Evolutionary conservation across 2,888 invertebrate genomes (phyloP).

Genomic region (Rhamnusium bicolor): DNA sequence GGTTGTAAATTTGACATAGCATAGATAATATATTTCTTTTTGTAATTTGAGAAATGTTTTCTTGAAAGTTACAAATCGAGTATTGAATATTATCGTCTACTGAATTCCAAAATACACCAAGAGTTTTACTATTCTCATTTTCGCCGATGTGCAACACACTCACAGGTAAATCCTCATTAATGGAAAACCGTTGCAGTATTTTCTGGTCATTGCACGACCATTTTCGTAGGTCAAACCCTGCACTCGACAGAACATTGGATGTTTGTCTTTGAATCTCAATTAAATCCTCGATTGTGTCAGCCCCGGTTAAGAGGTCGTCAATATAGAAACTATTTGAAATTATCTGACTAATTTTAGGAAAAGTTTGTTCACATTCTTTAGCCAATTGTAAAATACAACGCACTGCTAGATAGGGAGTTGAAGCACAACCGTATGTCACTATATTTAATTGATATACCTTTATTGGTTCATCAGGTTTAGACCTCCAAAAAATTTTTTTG

Average conservation of each 20-base stretch:
- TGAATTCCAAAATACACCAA: constrained; percentile 19
- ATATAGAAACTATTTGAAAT: constrained; percentile 47
- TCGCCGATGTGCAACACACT: constrained; percentile 39
- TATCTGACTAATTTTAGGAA: constrained; percentile 28
- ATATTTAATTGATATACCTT: constrained; percentile 35
- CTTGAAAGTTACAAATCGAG: neutral
- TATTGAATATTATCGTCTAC: constrained; percentile 29
- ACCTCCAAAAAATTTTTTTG: constrained; percentile 39
- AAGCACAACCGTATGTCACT: constrained; percentile 37
- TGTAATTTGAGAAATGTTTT: constrained; percentile 4
- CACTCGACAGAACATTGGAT: constrained; percentile 35
- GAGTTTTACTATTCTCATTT: constrained; percentile 30
- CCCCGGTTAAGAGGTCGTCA: constrained; percentile 45
- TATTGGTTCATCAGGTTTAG: neutral
- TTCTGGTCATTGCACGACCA: constrained; percentile 30
- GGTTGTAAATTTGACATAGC: constrained; percentile 39
- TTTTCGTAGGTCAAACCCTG: constrained; percentile 44
- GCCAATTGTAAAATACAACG: constrained; percentile 34
- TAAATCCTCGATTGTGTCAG: constrained; percentile 36
- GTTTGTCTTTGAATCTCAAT: constrained; percentile 41
- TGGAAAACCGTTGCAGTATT: constrained; percentile 12
- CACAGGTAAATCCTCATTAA: no score
- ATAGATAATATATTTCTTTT: constrained; percentile 35
- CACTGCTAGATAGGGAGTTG: constrained; percentile 37
- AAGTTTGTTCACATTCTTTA: constrained; percentile 3